Percentiles rank a stretch among this genome's conserved stretches.
phyloP scores from a whole-genome alignment of 2,113 vertebrate genomes.

The Elaphurus davidianus region DNA sequence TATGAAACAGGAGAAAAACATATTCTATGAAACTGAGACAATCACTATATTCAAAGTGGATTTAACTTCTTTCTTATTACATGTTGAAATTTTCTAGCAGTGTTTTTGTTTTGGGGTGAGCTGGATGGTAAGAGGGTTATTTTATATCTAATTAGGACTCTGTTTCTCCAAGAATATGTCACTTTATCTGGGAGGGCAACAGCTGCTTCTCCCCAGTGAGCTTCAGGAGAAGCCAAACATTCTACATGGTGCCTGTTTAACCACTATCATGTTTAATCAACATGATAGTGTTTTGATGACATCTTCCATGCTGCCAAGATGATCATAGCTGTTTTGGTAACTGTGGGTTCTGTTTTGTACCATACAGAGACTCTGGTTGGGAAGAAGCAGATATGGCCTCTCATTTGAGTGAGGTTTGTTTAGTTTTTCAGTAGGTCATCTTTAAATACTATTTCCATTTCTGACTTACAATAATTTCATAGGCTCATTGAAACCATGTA shows the following conservation, averaged over 20 bases:
- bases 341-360: neutral
- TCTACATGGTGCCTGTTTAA: constrained; percentile 50
- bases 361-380: neutral
- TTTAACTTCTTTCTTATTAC: neutral
- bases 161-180: constrained; percentile 63
- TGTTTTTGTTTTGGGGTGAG: constrained; percentile 53
- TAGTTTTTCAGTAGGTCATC: neutral
- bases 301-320: neutral
- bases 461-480: neutral
- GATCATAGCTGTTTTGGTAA: neutral
- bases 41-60: neutral
- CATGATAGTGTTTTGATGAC: neutral
- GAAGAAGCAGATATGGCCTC: neutral
- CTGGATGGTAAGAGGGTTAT: neutral
- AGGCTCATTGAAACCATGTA: neutral
- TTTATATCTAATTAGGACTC: constrained; percentile 46
- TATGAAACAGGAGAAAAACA: neutral
- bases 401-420: neutral
- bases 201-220: constrained; percentile 63
- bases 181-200: constrained; percentile 45
- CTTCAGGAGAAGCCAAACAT: constrained; percentile 46
- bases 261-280: neutral
- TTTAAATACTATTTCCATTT: neutral
- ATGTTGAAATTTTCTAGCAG: neutral
- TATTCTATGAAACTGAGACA: neutral